Conservation (phyloP, 2,888 invertebrate genomes). For the Tenthredo notha region DNA sequence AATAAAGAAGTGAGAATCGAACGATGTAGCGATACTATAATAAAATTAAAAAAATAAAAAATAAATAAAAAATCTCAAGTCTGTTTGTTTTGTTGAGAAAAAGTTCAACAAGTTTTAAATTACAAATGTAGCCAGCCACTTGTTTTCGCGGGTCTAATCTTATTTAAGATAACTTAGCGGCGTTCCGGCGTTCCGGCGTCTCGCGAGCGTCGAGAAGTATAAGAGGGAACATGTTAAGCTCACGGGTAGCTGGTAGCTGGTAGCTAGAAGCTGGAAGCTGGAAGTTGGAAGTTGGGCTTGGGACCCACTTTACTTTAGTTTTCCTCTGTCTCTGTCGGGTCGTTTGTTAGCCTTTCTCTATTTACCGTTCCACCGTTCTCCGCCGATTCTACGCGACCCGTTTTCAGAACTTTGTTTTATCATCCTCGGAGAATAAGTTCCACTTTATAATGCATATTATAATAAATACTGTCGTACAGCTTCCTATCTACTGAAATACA, state of each 20-base stretch:
- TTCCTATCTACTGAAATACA: neutral
- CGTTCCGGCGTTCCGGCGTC: slow-evolving; percentile 31
- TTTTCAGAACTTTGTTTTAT: slow-evolving; percentile 44
- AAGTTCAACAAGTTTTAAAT: slow-evolving; percentile 52
- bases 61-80: neutral
- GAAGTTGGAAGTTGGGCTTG: slow-evolving; percentile 26
- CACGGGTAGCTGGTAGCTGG: slow-evolving; percentile 1
- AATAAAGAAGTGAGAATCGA: neutral
- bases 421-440: slow-evolving; percentile 25
- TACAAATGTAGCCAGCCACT: slow-evolving; percentile 50
- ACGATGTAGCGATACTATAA: neutral
- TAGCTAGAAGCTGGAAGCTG: neutral
- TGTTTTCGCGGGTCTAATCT: slow-evolving; percentile 50
- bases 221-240: slow-evolving; percentile 22
- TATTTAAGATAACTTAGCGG: slow-evolving; percentile 53
- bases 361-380: slow-evolving; percentile 37
- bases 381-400: neutral
- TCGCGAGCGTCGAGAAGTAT: slow-evolving; percentile 22
- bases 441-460: neutral
- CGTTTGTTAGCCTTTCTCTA: slow-evolving; percentile 49
- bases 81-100: slow-evolving; percentile 33
- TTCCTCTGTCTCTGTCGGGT: slow-evolving; percentile 42
- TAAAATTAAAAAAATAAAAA: neutral
- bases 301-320: slow-evolving; percentile 49
- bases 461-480: neutral